A percentile compares a stretch with the other conserved stretches of the same genome.
phyloP scores from a whole-genome alignment of 2,888 invertebrate species.

The Trypoxylon attenuatum region DNA sequence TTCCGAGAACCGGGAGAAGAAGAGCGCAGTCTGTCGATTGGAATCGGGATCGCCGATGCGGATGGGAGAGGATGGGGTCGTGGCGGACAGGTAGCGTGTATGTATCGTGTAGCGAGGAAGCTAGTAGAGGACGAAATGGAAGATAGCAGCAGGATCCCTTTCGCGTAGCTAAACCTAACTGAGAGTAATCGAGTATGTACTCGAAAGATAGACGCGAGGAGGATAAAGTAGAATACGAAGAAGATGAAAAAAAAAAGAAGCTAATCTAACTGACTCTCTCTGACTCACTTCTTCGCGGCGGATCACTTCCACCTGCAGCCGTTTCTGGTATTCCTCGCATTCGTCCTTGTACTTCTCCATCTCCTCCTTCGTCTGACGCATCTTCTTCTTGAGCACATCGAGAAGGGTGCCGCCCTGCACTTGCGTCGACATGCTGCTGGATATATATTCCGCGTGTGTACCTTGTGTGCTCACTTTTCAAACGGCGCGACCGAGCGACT shows the following conservation, averaged over 20 bases:
- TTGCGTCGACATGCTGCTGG: conserved; percentile 85
- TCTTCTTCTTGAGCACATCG: conserved; percentile 99
- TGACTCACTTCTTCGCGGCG: conserved; percentile 97
- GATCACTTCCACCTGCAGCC: conserved; percentile 95
- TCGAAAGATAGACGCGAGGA: neutral
- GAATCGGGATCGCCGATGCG: neutral
- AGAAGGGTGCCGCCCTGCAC: conserved; percentile 95
- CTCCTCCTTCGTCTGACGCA: conserved; percentile 99
- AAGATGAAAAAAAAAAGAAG: neutral
- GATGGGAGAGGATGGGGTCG: neutral
- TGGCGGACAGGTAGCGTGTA: neutral
- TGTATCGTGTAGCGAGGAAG: neutral
- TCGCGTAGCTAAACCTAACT: too few species aligned
- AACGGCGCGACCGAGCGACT: conserved; percentile 31
- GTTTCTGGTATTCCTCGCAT: conserved; percentile 96
- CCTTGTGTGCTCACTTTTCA: conserved; percentile 22
- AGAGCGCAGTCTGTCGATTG: neutral
- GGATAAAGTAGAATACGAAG: neutral
- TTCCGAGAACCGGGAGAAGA: neutral
- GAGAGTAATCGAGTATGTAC: neutral
- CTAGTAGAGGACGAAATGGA: neutral
- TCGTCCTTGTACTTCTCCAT: conserved; percentile 99
- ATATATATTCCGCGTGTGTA: conserved; percentile 31
- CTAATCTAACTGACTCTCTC: conserved; percentile 8
- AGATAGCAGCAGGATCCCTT: neutral